Evolutionary conservation across 2,797 vertebrate genomes (phyloP), one percentile per base, ranked within the genome.

Genomic region (Anomalospiza imberbis): DNA sequence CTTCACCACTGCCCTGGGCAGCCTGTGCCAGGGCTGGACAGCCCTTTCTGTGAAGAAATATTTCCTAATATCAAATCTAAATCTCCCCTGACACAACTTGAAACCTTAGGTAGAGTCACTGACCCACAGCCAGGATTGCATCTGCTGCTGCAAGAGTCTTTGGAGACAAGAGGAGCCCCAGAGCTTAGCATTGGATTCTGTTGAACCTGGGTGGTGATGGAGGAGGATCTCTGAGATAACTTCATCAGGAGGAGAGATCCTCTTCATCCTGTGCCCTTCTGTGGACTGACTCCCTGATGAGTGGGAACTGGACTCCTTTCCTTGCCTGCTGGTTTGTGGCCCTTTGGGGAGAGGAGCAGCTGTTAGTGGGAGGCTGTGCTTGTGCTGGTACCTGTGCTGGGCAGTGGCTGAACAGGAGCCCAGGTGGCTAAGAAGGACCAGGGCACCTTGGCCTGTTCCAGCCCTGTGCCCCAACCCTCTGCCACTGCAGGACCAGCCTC

Each of bases 111-210:
- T 10, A 6, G 9, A 42, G 19, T 14, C 1, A 2, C 34, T 58
- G 42, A 22, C 47, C 28, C 10, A 1, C 21, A 72, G 60, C 28
- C 32, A n/a, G 53, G 42, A 12, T 17, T 17, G 18, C 17, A 18
- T 42, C 34, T 31, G 18, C n/a, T 31, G 38, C 55, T 54, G 29
- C 60, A 36, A 5, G 25, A 2, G 26, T 14, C 40, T 21, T 5
- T 12, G 45, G 19, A 15, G 5, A 8, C 10, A 17, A 31, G 77
- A 58, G 66, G 44, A 72, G 6, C 29, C 53, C n/a, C 47, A 26
- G 62, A 31, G 26, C 36, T 75, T 9, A 12, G 26, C 3, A 2
- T 0, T 62, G 24, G 34, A 2, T 5, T 12, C 36, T 29, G 42
- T 4, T 78, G 12, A 28, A 26, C 29, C 26, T 28, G 17, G 25